Evolutionary conservation across 2,797 vertebrate genomes (phyloP).

Genomic region (Phaenicophaeus curvirostris): DNA sequence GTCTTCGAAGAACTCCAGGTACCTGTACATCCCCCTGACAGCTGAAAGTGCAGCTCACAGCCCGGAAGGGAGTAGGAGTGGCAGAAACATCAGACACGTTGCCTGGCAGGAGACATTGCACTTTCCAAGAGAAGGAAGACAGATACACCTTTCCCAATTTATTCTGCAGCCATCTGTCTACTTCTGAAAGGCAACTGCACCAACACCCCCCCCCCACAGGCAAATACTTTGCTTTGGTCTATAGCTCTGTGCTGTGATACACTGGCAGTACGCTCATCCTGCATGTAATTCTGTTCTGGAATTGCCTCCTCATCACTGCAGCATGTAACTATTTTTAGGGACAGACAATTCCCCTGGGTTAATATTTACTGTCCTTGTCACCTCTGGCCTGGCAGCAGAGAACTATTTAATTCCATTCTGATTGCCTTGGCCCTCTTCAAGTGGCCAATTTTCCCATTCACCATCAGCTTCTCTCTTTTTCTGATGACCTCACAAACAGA

Average conservation of each 20-base stretch:
- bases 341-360: background rate
- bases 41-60: rapidly evolving
- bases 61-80: background rate
- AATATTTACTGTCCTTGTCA: background rate
- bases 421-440: background rate
- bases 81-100: background rate
- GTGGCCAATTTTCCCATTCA: background rate
- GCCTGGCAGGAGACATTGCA: background rate
- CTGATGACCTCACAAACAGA: background rate
- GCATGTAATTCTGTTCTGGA: background rate
- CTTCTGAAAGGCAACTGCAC: background rate
- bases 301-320: background rate
- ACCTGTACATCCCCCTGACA: background rate
- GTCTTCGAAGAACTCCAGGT: background rate
- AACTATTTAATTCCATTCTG: background rate
- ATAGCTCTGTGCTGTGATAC: background rate
- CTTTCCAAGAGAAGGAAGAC: background rate
- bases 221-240: background rate
- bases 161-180: background rate
- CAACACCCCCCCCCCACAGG: background rate
- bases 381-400: background rate
- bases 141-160: background rate
- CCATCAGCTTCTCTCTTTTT: background rate
- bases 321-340: background rate
- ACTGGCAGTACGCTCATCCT: background rate